These are phyloP conservation scores for Buathra laborator DNA, from an alignment of 2,888 invertebrate genomes.

Conservation along the genomic window DNA sequence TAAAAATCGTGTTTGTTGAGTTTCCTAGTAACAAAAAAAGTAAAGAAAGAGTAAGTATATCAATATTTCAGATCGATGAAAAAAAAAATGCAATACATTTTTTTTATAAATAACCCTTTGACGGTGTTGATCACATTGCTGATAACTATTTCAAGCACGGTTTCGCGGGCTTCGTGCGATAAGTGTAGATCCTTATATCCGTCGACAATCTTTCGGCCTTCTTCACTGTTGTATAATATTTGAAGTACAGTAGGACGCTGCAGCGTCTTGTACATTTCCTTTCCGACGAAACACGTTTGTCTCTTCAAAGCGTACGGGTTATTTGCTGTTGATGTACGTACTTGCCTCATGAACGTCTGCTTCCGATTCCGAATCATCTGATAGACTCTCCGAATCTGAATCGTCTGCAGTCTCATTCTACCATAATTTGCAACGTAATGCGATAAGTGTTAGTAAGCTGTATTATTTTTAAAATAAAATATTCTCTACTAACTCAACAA, in stretches of 20 bases:
- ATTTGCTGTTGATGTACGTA: background rate
- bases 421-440: background rate
- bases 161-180: background rate
- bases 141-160: background rate
- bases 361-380: background rate
- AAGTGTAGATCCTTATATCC: background rate
- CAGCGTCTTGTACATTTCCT: slow-evolving; percentile 4
- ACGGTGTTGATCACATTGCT: slow-evolving; percentile 3
- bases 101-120: background rate
- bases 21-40: too few relatives aligned
- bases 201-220: slow-evolving; percentile 1
- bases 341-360: background rate
- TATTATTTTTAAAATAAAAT: too few relatives aligned
- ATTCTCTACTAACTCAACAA: too few relatives aligned
- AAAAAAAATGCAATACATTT: background rate
- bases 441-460: too few relatives aligned
- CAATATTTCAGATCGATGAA: background rate
- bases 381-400: background rate
- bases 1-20: slow-evolving; percentile 33
- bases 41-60: background rate
- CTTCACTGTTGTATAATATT: slow-evolving; percentile 1
- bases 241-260: slow-evolving; percentile 1
- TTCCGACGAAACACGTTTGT: slow-evolving; percentile 20
- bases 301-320: background rate
- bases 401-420: background rate